A percentile compares a stretch with the other conserved stretches of the same genome.
These are phyloP conservation scores for Cavia porcellus DNA, from an alignment of 2,113 vertebrate species.

Conservation along the genomic window DNA sequence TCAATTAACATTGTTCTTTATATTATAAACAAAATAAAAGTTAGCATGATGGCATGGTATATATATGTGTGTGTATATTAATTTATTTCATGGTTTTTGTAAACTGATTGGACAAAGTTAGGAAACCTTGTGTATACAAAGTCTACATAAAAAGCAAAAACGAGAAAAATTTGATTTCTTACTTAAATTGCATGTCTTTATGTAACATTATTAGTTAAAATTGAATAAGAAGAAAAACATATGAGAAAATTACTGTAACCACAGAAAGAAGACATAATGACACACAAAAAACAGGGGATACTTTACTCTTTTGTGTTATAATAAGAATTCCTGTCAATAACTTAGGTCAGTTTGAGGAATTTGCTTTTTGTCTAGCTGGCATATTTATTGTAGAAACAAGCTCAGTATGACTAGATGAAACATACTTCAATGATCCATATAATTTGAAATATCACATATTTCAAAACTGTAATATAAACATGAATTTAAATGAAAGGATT, in stretches of 20 bases:
- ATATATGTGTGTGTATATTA: not conserved
- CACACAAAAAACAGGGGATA: not conserved
- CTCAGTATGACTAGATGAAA: not conserved
- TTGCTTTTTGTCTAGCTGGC: not conserved
- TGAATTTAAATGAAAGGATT: slow-evolving; percentile 12
- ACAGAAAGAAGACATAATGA: not conserved
- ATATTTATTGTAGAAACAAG: not conserved
- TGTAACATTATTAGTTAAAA: not conserved
- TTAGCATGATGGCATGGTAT: slow-evolving; percentile 36
- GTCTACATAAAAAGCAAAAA: slow-evolving; percentile 10
- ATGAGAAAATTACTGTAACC: not conserved
- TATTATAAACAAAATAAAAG: slow-evolving; percentile 68
- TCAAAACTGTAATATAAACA: slow-evolving; percentile 29
- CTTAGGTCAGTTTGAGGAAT: not conserved
- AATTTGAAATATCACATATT: slow-evolving; percentile 19
- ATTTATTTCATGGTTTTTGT: slow-evolving; percentile 48
- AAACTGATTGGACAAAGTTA: slow-evolving; percentile 29
- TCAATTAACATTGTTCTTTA: slow-evolving; percentile 59
- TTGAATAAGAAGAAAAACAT: not conserved
- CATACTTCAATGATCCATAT: not conserved
- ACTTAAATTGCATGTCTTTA: slow-evolving; percentile 42
- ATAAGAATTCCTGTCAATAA: not conserved
- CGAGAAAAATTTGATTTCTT: not conserved
- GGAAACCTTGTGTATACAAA: not conserved
- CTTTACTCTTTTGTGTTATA: not conserved